Conservation (phyloP, 2,888 invertebrate species). For the Agapostemon virescens region DNA sequence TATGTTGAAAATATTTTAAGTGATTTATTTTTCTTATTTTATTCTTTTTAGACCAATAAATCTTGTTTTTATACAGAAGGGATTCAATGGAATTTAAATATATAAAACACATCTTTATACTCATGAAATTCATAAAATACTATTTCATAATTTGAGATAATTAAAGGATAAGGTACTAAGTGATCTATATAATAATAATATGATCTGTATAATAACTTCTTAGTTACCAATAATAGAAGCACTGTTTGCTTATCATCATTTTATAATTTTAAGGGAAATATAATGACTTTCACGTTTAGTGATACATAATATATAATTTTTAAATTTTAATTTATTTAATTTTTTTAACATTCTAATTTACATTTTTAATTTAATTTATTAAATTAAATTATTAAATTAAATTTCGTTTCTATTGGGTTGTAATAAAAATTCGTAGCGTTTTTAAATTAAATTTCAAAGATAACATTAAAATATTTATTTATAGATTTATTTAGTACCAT, state of each 20-base stretch:
- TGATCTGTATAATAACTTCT: not conserved
- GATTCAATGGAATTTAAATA: not conserved
- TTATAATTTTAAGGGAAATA: not conserved
- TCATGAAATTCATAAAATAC: not conserved
- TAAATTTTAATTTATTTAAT: not conserved
- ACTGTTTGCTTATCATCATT: not conserved
- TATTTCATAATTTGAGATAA: constrained; percentile 3
- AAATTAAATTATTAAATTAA: not conserved
- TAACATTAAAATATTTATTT: too few relatives aligned
- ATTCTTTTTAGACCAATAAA: constrained; percentile 3
- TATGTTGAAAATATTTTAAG: not conserved
- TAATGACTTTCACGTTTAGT: not conserved
- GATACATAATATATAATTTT: not conserved
- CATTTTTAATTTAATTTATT: not conserved
- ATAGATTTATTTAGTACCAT: too few relatives aligned
- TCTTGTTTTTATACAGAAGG: not conserved
- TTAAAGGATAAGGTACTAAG: not conserved
- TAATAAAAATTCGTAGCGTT: too few relatives aligned
- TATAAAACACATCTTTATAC: not conserved
- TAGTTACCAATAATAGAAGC: not conserved
- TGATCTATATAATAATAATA: too few relatives aligned
- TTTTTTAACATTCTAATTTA: not conserved
- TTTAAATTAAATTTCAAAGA: too few relatives aligned
- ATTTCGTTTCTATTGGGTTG: not conserved
- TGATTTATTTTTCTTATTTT: constrained; percentile 4